Evolutionary conservation across 2,888 invertebrate species (phyloP).

Genomic region (Mythimna ferrago): DNA sequence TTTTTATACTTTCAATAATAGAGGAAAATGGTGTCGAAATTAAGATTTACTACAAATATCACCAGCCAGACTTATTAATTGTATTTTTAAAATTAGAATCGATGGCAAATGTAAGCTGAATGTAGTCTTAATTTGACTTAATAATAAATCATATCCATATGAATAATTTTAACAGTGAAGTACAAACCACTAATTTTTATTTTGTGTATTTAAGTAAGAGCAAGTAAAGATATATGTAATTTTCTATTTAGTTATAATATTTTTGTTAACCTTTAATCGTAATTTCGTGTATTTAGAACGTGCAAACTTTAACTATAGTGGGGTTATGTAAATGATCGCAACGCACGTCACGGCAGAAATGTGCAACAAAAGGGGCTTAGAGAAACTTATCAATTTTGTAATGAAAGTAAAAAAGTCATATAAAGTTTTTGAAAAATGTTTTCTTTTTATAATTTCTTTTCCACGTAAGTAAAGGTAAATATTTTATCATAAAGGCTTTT

Average conservation of each 20-base stretch:
- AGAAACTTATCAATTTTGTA: no score
- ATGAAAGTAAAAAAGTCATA: no score
- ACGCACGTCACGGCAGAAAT: no score
- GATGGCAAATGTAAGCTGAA: neutral
- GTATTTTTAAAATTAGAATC: neutral
- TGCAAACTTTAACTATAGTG: no score
- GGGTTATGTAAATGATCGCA: no score
- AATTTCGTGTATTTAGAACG: neutral
- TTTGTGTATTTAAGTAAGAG: neutral
- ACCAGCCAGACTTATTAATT: neutral
- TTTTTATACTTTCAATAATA: neutral
- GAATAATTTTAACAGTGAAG: conserved; percentile 9
- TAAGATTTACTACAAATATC: neutral
- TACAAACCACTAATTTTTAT: conserved; percentile 20
- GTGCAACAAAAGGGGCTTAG: no score
- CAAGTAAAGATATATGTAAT: neutral
- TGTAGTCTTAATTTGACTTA: neutral
- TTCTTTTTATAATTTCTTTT: no score
- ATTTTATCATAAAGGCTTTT: no score
- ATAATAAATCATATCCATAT: neutral
- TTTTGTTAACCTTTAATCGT: neutral
- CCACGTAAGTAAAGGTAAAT: no score
- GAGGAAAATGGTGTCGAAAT: neutral
- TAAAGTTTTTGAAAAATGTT: no score
- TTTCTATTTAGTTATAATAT: neutral